phyloP scores from a whole-genome alignment of 2,113 vertebrate genomes.

The Corythornis madagascariensis region DNA sequence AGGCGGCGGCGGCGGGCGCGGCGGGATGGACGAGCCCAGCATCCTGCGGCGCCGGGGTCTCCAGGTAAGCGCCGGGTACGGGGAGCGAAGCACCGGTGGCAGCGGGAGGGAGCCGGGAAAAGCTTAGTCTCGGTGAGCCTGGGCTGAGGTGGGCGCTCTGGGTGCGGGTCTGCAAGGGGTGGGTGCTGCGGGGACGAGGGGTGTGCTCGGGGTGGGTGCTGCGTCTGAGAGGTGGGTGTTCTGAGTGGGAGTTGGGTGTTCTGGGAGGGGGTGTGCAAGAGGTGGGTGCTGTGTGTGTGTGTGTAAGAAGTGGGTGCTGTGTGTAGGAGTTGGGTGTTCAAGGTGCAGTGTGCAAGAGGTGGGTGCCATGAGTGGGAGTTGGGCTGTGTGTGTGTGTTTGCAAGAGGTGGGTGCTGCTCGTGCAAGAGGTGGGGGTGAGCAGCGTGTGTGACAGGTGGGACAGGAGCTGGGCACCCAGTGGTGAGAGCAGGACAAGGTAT shows the following conservation, averaged over 20 bases:
- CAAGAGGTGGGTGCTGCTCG: background rate
- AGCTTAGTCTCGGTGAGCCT: background rate
- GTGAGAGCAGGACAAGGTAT: background rate
- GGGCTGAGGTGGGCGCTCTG: background rate
- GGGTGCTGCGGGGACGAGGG: background rate
- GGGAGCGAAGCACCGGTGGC: background rate
- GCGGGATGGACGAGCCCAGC: constrained; percentile 75
- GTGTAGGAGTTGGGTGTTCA: background rate
- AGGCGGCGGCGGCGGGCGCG: background rate
- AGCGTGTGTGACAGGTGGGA: background rate
- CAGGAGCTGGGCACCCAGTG: background rate
- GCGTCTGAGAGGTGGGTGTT: background rate
- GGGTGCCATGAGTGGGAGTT: background rate
- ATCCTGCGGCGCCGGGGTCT: constrained; percentile 78
- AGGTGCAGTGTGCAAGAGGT: background rate
- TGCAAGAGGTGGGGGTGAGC: background rate
- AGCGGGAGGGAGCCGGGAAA: no score
- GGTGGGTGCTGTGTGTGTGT: background rate
- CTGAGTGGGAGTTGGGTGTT: background rate
- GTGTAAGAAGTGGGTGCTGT: background rate
- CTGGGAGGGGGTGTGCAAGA: background rate
- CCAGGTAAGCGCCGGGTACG: constrained; percentile 62
- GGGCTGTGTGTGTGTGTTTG: background rate
- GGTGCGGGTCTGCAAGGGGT: background rate
- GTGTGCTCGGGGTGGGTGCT: background rate